Evolutionary conservation across 2,113 vertebrate genomes (phyloP), one percentile per base, ranked within the genome.

Genomic region (Progne subis): DNA sequence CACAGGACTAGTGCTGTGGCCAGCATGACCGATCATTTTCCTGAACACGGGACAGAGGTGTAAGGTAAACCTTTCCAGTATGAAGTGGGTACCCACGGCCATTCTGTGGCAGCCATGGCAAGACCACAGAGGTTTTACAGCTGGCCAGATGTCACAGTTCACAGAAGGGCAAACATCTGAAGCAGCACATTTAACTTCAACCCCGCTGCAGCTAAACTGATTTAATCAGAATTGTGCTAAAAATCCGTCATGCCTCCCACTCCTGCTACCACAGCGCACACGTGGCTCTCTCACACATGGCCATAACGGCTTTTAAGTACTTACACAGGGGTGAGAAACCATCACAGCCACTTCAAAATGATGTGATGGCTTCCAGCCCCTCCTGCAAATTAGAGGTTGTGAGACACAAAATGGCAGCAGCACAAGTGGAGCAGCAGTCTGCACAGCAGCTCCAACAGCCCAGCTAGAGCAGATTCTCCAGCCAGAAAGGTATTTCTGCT

Each of bases 61-160:
- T 83, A 75, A 82, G 39, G 71, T 53, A 83, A 94, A 59, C 28
- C 18, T 82, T 71, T 57, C 60, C 82, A 47, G 72, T 9, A 20
- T 29, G 74, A 72, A 72, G 50, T 49, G 60, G 61, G 72, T 85
- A 39, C 72, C 84, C 91, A 44, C 9, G 1, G 64, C 75, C 3
- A 4, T 37, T 78, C 60, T 85, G 79, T 89, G 75, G 78, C 75
- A 79, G 52, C 71, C 55, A 14, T 8, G 60, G 68, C 43, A 83
- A 95, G 81, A 93, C 91, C 65, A 7, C 92, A 84, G 76, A 86
- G 70, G 57, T 68, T 94, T 92, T 76, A 70, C 82, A 95, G 84
- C 90, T 92, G 94, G 29, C 85, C 94, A 97, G 90, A 93, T 94
- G 95, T 94, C 86, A 79, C 79, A 69, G 94, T 95, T 96, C 95